phyloP scores from a whole-genome alignment of 35 echinoderm and acorn worm species.

The Eucidaris tribuloides region DNA sequence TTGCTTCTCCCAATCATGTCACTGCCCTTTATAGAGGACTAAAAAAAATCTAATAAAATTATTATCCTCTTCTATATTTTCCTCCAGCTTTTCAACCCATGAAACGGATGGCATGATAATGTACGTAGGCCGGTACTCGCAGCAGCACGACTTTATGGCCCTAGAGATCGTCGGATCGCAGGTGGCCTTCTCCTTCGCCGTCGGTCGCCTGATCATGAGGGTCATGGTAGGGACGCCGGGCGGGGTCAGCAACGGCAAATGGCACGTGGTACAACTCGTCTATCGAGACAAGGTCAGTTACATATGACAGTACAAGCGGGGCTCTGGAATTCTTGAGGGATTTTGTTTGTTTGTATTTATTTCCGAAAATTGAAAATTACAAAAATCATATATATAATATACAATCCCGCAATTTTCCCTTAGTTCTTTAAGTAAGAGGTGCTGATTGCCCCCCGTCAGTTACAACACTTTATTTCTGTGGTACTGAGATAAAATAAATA shows the following conservation, averaged over 20 bases:
- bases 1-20: too few species aligned
- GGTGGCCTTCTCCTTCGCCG: slow-evolving; percentile 75
- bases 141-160: slow-evolving; percentile 83
- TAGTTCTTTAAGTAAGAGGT: too few species aligned
- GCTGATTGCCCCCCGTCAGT: too few species aligned
- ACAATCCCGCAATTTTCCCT: too few species aligned
- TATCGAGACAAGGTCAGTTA: slow-evolving; percentile 77
- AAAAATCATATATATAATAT: neutral
- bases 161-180: slow-evolving; percentile 72
- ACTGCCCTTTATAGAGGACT: too few species aligned
- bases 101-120: slow-evolving; percentile 69
- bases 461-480: too few species aligned
- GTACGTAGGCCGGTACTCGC: slow-evolving; percentile 77
- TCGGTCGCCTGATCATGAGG: slow-evolving; percentile 85
- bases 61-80: neutral
- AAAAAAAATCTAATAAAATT: neutral
- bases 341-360: neutral
- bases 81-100: slow-evolving; percentile 62
- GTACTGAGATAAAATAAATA: too few species aligned
- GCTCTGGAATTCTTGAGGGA: neutral
- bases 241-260: slow-evolving; percentile 72
- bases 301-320: too few species aligned
- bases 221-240: slow-evolving; percentile 79
- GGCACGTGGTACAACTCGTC: slow-evolving; percentile 65
- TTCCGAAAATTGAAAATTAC: neutral